phyloP scores from a whole-genome alignment of 2,888 invertebrate genomes.

The Meloe dianella region DNA sequence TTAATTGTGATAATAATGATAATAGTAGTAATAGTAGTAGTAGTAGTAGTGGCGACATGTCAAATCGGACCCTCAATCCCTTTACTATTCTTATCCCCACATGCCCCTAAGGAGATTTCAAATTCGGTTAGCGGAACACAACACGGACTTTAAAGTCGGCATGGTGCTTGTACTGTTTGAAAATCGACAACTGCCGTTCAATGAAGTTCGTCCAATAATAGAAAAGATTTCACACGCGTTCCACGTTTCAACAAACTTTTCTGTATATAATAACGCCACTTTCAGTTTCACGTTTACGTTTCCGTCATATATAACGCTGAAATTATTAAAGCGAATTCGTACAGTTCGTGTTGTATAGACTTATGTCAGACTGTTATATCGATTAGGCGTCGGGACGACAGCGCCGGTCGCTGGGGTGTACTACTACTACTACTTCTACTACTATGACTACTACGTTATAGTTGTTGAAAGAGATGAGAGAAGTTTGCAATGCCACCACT shows the following conservation, averaged over 20 bases:
- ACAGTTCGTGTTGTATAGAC: conserved; percentile 47
- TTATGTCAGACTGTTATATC: conserved; percentile 56
- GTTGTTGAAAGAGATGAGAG: background rate
- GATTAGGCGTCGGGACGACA: conserved; percentile 52
- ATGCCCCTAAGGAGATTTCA: conserved; percentile 1
- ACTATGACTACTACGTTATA: background rate
- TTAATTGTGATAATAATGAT: background rate
- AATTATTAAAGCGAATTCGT: conserved; percentile 34
- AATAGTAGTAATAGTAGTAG: background rate
- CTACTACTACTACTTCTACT: conserved; percentile 15
- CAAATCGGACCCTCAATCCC: conserved; percentile 1
- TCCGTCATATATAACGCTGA: conserved; percentile 29
- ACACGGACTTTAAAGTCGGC: background rate
- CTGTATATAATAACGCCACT: conserved; percentile 10
- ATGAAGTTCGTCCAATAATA: background rate
- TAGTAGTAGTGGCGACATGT: conserved; percentile 7
- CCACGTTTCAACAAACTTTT: background rate
- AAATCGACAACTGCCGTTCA: background rate
- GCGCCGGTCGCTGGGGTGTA: conserved; percentile 50
- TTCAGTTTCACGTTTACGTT: conserved; percentile 26
- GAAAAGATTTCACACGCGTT: background rate
- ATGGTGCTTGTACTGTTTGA: background rate
- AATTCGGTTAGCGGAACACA: conserved; percentile 9
- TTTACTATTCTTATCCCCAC: background rate
- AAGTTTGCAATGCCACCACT: background rate